Evolutionary conservation across 2,888 invertebrate genomes (phyloP), one percentile per base, ranked within the genome.

Genomic region (Conus canariensis): DNA sequence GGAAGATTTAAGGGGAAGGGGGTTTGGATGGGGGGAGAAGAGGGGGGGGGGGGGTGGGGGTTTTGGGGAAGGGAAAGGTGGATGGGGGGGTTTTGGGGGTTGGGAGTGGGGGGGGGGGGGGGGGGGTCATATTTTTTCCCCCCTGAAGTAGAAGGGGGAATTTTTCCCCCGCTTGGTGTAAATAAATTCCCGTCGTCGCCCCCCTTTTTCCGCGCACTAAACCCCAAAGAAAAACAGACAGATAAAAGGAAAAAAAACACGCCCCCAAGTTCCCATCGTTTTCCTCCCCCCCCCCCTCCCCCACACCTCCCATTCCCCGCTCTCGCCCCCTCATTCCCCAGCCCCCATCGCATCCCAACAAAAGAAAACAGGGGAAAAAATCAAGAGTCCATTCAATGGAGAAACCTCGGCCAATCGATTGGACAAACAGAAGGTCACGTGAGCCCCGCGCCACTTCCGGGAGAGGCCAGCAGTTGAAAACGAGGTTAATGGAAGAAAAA

Each of bases 401-500:
- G 86, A 86, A 86, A 86, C 67, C 30, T 64, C 67, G 70, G n/a
- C 67, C 56, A 12, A 87, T 87, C 74, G 87, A 87, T 87, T 87
- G 87, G 87, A 30, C 74, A 87, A 74, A 87, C 70, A 87, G 8
- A 22, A n/a, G 87, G 87, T 87, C 87, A 87, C 87, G 87, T 87
- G 87, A 56, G 45, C 58, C 22, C 45, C 70, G 12, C 14, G 58
- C n/a, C 58, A 87, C 87, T 87, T 87, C 87, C 87, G 87, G 85
- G 14, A 19, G 19, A 22, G 22, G 16, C 87, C 25, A 58, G 74
- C 74, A n/a, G 58, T 14, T 74, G 74, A 87, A 87, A 74, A 74
- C 58, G 87, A 87, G 87, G 87, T 87, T 87, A 87, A 87, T 87
- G 70, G 87, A 87, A 87, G 87, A 87, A 87, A 87, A 87, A 87